Base-by-base conservation (phyloP, 2,888 invertebrate species). In the Pachliopta kotzebuea region DNA sequence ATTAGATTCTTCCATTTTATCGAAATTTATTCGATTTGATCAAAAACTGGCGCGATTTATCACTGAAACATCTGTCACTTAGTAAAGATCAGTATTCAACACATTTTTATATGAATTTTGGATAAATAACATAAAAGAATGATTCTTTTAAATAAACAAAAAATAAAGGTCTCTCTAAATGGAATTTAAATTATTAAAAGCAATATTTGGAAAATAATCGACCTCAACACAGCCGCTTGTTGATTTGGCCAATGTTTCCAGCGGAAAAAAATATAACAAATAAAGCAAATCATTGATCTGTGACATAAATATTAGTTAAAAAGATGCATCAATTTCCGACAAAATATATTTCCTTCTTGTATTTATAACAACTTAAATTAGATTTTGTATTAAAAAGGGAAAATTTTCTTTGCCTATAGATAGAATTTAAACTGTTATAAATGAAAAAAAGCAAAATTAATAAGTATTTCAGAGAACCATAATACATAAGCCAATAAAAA, bases 41-140 rank as follows among this genome's bases (percentile, higher is more conserved):
- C 68, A 71, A 78, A 84, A 87, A 78, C 79, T 84, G 81, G 84
- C 85, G 86, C 83, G 83, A 76, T 81, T 80, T 82, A 81, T 67
- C 79, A 81, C 79, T 73, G 75, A 76, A 83, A 80, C 85, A 87
- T 85, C 83, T 86, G 90, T 84, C 85, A 88, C 83, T 80, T 68
- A 65, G 67, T 76, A 73, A 73, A 74, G 65, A 69, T 70, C 72
- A 72, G 77, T 76, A 71, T 71, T 75, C 72, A 70, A 67, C 70
- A 70, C 81, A 86, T 85, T 79, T 83, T 76, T 74, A 71, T 65
- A 67, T 68, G 70, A 66, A 67, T 68, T 69, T 63, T 56, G 59
- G 66, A 62, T 67, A 70, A 67, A 69, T 60, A 64, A 52, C 24
- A 65, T 42, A 59, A 67, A 58, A 56, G 31, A 56, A 67, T 68